Conservation (phyloP, 2,888 invertebrate species). For the Tetropium fuscum region DNA sequence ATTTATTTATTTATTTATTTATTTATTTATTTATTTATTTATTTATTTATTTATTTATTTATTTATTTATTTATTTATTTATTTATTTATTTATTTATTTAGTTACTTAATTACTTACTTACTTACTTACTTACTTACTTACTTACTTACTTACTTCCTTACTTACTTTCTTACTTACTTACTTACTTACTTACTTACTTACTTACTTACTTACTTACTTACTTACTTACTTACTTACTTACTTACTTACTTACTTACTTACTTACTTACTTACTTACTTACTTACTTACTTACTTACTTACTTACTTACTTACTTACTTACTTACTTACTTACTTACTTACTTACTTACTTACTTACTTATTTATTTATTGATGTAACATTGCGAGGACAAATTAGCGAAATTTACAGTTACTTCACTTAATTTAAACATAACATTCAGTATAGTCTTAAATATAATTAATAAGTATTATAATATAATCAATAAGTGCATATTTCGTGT, state of each 20-base stretch:
- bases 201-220: conserved; percentile 13
- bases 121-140: conserved; percentile 10
- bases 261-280: conserved; percentile 9
- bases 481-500: too few relatives aligned
- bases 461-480: too few relatives aligned
- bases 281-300: conserved; percentile 9
- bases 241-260: conserved; percentile 11
- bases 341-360: conserved; percentile 11
- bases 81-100: neutral
- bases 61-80: neutral
- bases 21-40: conserved; percentile 11
- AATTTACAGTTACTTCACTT: too few relatives aligned
- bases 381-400: too few relatives aligned
- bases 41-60: conserved; percentile 6
- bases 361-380: conserved; percentile 9
- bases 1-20: conserved; percentile 8
- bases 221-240: conserved; percentile 9
- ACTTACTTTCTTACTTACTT: conserved; percentile 16
- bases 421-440: too few relatives aligned
- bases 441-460: too few relatives aligned
- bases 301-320: conserved; percentile 12
- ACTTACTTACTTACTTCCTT: conserved; percentile 9
- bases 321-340: conserved; percentile 15
- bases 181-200: conserved; percentile 13
- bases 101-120: conserved; percentile 9